These are phyloP conservation scores for Xiphophorus hellerii DNA, from an alignment of 2,113 vertebrate species.

Conservation along the genomic window DNA sequence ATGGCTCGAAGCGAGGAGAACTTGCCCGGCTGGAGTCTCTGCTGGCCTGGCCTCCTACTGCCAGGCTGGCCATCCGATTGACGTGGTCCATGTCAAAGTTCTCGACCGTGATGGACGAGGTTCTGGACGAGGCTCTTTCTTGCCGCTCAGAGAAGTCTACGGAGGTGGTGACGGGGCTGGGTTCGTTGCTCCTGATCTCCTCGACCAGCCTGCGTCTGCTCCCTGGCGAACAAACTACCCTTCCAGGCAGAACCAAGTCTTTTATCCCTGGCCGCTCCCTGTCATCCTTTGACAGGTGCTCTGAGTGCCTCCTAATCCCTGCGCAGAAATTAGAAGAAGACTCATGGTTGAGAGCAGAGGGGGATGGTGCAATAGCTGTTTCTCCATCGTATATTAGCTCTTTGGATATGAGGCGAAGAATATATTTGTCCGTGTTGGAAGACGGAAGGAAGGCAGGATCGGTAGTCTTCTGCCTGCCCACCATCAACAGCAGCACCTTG, in stretches of 20 bases:
- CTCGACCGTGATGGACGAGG: conserved; percentile 75
- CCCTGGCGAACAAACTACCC: conserved; percentile 67
- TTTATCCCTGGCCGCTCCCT: conserved; percentile 62
- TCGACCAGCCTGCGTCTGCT: conserved; percentile 85
- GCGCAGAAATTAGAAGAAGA: conserved; percentile 55
- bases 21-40: conserved; percentile 72
- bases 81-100: conserved; percentile 74
- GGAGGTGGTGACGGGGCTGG: conserved; percentile 79
- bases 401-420: conserved; percentile 82
- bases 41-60: conserved; percentile 68
- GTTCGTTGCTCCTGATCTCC: conserved; percentile 84
- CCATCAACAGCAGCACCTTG: conserved; percentile 87
- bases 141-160: conserved; percentile 82
- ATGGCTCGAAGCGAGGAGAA: conserved; percentile 76
- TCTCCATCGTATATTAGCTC: conserved; percentile 80
- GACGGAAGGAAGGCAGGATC: conserved; percentile 91
- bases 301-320: conserved; percentile 83
- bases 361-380: conserved; percentile 35
- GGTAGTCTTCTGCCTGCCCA: conserved; percentile 87
- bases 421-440: conserved; percentile 90
- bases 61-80: conserved; percentile 60
- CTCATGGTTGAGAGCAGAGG: conserved; percentile 53
- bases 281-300: conserved; percentile 72
- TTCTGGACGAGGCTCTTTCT: conserved; percentile 73
- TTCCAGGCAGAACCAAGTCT: conserved; percentile 85